These are phyloP conservation scores for Psettodes erumei DNA, from an alignment of 2,113 vertebrate species.

Conservation along the genomic window DNA sequence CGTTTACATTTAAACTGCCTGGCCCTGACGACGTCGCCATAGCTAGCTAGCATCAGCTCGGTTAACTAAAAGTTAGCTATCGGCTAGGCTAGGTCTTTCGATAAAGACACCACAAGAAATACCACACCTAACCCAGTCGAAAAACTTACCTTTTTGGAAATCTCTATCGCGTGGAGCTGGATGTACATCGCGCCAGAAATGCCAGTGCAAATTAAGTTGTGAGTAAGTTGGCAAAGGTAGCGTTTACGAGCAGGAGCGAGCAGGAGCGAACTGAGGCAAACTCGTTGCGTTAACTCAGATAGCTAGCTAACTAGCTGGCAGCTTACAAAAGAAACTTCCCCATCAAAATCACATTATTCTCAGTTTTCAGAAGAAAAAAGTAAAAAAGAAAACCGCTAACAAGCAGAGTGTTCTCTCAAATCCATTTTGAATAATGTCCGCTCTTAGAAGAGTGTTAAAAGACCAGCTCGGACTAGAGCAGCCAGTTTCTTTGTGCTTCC, in stretches of 20 bases:
- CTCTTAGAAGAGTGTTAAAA: constrained; percentile 42
- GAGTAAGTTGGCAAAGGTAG: constrained; percentile 41
- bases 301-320: constrained; percentile 68
- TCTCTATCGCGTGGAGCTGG: too few species aligned
- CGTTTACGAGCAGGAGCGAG: constrained; percentile 24
- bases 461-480: constrained; percentile 37
- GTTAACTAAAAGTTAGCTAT: constrained; percentile 75
- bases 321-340: constrained; percentile 68
- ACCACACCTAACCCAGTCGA: background rate
- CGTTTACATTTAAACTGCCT: constrained; percentile 49
- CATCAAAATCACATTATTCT: constrained; percentile 29
- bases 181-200: constrained; percentile 39
- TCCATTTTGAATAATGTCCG: constrained; percentile 2
- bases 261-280: constrained; percentile 64
- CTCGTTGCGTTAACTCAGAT: constrained; percentile 74
- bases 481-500: constrained; percentile 81
- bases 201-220: constrained; percentile 27
- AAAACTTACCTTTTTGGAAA: constrained; percentile 59
- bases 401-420: background rate
- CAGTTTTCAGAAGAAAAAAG: background rate
- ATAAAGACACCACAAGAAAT: constrained; percentile 26
- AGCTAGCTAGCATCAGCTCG: constrained; percentile 73
- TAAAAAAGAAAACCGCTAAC: background rate
- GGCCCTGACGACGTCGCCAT: constrained; percentile 72
- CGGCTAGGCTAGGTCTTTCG: constrained; percentile 73